Percentiles rank a stretch among this genome's conserved stretches.
phyloP scores from a whole-genome alignment of 2,888 invertebrate genomes.

The Notodonta ziczac region DNA sequence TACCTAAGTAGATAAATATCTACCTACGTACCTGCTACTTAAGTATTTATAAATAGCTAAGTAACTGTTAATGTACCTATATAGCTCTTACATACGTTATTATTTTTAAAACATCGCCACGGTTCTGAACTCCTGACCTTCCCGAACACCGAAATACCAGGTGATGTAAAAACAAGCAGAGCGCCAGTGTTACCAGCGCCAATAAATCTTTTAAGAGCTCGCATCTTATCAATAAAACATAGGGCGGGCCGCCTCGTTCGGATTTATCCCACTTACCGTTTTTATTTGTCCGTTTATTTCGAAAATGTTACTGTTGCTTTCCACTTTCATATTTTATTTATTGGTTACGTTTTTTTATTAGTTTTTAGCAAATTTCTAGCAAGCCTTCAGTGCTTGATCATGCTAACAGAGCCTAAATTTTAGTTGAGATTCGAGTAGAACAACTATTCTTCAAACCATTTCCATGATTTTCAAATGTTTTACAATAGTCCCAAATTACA shows the following conservation, averaged over 20 bases:
- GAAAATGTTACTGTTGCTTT: conserved; percentile 31
- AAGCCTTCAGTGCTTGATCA: too few species aligned
- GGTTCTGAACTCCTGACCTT: conserved; percentile 9
- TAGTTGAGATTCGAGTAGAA: too few species aligned
- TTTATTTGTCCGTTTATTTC: conserved; percentile 30
- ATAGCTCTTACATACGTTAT: too few species aligned
- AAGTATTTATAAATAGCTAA: too few species aligned
- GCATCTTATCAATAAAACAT: conserved; percentile 57
- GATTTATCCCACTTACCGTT: conserved; percentile 37
- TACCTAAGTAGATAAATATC: too few species aligned
- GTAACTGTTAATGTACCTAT: too few species aligned
- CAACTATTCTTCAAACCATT: too few species aligned
- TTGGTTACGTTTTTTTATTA: conserved; percentile 23
- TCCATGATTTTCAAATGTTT: too few species aligned
- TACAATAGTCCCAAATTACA: too few species aligned
- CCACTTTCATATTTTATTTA: conserved; percentile 38
- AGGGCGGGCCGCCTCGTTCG: conserved; percentile 23
- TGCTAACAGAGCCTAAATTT: too few species aligned
- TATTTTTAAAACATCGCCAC: not conserved
- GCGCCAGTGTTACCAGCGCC: conserved; percentile 9
- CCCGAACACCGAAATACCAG: conserved; percentile 8
- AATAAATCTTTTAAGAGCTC: conserved; percentile 49
- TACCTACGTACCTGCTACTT: too few species aligned
- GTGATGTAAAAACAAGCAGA: conserved; percentile 3
- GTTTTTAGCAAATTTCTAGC: not conserved